Evolutionary conservation across 2,888 invertebrate species (phyloP).

Genomic region (Orchesella flavescens): DNA sequence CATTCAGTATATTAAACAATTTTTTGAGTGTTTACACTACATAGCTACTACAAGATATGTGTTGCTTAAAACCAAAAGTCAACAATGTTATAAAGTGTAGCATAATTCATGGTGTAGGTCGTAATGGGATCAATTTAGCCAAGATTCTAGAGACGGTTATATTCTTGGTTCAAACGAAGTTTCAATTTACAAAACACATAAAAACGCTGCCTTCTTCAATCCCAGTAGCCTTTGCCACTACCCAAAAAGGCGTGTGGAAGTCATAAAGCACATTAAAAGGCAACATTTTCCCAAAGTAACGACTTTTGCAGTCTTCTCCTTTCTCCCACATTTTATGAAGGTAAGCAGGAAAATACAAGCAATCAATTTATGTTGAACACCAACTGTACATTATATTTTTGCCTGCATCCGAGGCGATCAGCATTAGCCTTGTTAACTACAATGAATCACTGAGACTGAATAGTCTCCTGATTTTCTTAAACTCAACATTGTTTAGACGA

Average conservation of each 20-base stretch:
- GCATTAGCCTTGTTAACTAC: conserved; percentile 3
- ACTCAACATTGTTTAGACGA: conserved; percentile 3
- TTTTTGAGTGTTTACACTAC: too few relatives aligned
- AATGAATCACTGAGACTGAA: not conserved
- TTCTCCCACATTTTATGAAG: conserved; percentile 45
- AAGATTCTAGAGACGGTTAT: too few relatives aligned
- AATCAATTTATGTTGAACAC: conserved; percentile 28
- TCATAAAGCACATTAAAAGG: conserved; percentile 33
- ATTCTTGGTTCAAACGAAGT: too few relatives aligned
- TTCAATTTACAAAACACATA: too few relatives aligned
- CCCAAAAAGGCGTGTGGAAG: not conserved
- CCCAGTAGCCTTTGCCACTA: too few relatives aligned
- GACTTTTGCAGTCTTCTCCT: conserved; percentile 3
- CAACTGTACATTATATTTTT: conserved; percentile 10
- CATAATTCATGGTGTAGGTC: too few relatives aligned
- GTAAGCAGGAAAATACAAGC: conserved; percentile 43
- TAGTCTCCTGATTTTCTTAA: not conserved
- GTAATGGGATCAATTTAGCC: too few relatives aligned
- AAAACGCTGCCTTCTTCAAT: too few relatives aligned
- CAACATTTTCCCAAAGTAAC: conserved; percentile 13
- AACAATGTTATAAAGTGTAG: too few relatives aligned
- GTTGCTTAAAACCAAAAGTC: too few relatives aligned
- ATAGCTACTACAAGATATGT: too few relatives aligned
- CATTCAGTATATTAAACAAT: too few relatives aligned
- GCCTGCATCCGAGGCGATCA: not conserved